Evolutionary conservation across 1,140 invertebrate genomes (phyloP), one percentile per base, ranked within the genome.

Genomic region (Neoseiulus cucumeris): DNA sequence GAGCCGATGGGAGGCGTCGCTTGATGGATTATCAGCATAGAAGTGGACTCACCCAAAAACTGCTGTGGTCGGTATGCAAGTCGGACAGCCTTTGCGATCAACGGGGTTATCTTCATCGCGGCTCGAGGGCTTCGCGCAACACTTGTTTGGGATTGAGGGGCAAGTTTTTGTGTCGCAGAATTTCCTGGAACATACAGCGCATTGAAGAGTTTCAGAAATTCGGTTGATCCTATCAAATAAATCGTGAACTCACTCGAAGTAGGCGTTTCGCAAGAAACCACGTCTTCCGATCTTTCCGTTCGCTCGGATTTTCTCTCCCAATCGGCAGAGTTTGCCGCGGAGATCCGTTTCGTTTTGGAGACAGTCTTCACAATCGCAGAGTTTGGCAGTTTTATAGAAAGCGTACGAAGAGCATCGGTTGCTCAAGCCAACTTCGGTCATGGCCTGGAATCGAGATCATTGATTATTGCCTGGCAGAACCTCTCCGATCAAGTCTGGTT

Each of bases 331-430:
- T 59, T 59, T 59, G 14, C 33, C 51, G 1, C 51, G 51, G 14
- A 59, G 51, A 33, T 59, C 33, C 4, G 14, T 25, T 20, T 59
- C 51, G 22, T 59, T 59, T 9, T 59, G 51, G 9, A 59, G 51
- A 59, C 51, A 59, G 22, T 59, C 51, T 25, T 59, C 51, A 25
- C 51, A 59, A 9, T 59, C 51, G 51, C 51, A 59, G 9, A 59
- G 51, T 59, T 59, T 59, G 1, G 51, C 51, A 1, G 51, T 29
- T 9, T 59, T 59, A 20, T 59, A 59, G 1, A 59, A 25, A 17
- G 51, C 51, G 22, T 59, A 59, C 22, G 51, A 59, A 6, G 51
- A 17, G 22, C 51, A 59, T 25, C 51, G 14, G 14, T 59, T 25
- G 33, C 33, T 17, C 2, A 59, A 20, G 14, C 51, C 51, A 17